phyloP scores from a whole-genome alignment of 2,113 vertebrate species.

The Psittacara wagleri region DNA sequence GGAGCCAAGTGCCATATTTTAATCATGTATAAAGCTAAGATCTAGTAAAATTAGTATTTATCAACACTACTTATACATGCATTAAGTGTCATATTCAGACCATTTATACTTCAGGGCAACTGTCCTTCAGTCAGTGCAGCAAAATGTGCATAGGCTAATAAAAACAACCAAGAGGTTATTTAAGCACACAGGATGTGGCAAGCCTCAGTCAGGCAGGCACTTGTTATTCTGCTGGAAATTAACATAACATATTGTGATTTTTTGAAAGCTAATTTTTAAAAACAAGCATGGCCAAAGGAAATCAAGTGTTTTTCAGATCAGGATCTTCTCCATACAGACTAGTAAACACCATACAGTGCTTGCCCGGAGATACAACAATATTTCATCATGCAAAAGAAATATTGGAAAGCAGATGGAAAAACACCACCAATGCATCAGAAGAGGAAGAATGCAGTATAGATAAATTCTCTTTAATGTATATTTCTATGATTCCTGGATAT shows the following conservation, averaged over 20 bases:
- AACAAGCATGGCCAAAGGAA: background rate
- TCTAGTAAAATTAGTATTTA: constrained; percentile 30
- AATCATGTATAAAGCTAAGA: constrained; percentile 31
- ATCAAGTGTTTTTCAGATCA: background rate
- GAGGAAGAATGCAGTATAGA: background rate
- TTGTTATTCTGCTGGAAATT: background rate
- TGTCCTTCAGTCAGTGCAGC: background rate
- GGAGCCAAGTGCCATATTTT: constrained; percentile 22
- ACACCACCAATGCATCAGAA: background rate
- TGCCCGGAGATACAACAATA: background rate
- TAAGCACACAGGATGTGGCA: background rate
- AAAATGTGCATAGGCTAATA: background rate
- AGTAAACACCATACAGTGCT: background rate
- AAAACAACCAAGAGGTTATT: background rate
- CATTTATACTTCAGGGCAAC: background rate
- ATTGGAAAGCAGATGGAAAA: background rate
- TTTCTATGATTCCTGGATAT: background rate
- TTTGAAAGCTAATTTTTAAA: background rate
- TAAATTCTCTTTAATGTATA: background rate
- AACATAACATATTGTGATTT: background rate
- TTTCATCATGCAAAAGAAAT: background rate
- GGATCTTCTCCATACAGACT: background rate
- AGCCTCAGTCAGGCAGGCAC: background rate
- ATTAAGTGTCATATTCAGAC: background rate
- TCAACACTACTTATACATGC: background rate